Evolutionary conservation across 2,888 invertebrate species (phyloP).

Genomic region (Serrognathus titanus): DNA sequence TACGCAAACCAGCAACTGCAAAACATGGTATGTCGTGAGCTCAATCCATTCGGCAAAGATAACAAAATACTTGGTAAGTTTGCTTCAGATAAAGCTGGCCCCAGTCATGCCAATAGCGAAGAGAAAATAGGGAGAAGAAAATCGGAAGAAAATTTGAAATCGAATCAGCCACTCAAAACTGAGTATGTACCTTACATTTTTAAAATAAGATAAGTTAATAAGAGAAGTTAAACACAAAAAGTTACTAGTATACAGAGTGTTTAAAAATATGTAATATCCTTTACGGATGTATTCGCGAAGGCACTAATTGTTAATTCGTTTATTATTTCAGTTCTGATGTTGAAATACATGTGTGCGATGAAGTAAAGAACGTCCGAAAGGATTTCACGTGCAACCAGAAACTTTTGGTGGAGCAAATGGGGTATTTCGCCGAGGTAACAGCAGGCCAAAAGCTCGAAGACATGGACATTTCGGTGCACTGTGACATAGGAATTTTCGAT

Average conservation of each 20-base stretch:
- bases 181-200: no score
- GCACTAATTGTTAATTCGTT: no score
- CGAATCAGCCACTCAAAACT: no score
- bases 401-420: slow-evolving; percentile 86
- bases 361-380: slow-evolving; percentile 83
- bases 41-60: no score
- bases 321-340: slow-evolving; percentile 60
- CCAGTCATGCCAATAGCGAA: slow-evolving; percentile 23
- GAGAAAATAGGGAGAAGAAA: slow-evolving; percentile 53
- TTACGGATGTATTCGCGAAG: no score
- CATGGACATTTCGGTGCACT: slow-evolving; percentile 96
- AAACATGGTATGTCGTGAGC: no score
- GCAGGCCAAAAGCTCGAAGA: slow-evolving; percentile 79
- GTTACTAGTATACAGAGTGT: no score
- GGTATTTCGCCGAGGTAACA: slow-evolving; percentile 89
- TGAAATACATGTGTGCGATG: slow-evolving; percentile 93
- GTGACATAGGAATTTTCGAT: slow-evolving; percentile 93
- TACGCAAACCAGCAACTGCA: slow-evolving; percentile 10
- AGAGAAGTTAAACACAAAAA: no score
- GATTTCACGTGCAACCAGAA: slow-evolving; percentile 88
- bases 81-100: no score
- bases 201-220: no score
- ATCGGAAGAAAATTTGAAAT: slow-evolving; percentile 35
- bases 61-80: no score
- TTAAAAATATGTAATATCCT: no score